phyloP scores from a whole-genome alignment of 2,113 vertebrate genomes.

The Cnemophilus loriae region DNA sequence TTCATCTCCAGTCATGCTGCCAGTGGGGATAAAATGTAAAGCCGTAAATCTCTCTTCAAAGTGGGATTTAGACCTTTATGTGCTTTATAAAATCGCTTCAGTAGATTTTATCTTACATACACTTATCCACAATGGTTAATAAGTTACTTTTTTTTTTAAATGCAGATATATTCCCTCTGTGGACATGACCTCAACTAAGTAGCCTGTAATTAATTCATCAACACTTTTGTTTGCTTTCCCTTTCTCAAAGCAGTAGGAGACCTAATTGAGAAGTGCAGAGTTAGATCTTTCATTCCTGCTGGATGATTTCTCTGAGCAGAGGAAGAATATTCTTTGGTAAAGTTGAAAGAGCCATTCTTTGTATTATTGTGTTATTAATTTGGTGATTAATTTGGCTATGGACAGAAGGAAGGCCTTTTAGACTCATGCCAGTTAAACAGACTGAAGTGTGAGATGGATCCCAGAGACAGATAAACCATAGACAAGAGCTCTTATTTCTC shows the following conservation, averaged over 20 bases:
- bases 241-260: not conserved
- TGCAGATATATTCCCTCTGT: not conserved
- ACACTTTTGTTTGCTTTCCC: not conserved
- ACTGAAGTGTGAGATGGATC: fast-evolving
- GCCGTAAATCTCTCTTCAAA: conserved; percentile 33
- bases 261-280: not conserved
- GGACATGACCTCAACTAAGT: not conserved
- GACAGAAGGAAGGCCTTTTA: not conserved
- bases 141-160: not conserved
- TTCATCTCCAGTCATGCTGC: not conserved
- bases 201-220: not conserved
- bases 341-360: not conserved
- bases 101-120: not conserved
- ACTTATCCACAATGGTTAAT: not conserved
- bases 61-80: not conserved
- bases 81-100: not conserved
- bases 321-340: not conserved
- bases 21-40: conserved; percentile 33
- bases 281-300: not conserved
- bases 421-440: not conserved
- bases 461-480: not conserved
- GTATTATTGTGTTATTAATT: not conserved
- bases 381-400: not conserved
- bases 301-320: not conserved
- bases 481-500: not conserved